Evolutionary conservation across 2,888 invertebrate species (phyloP), one percentile per base, ranked within the genome.

Genomic region (Cataglyphis cursor): DNA sequence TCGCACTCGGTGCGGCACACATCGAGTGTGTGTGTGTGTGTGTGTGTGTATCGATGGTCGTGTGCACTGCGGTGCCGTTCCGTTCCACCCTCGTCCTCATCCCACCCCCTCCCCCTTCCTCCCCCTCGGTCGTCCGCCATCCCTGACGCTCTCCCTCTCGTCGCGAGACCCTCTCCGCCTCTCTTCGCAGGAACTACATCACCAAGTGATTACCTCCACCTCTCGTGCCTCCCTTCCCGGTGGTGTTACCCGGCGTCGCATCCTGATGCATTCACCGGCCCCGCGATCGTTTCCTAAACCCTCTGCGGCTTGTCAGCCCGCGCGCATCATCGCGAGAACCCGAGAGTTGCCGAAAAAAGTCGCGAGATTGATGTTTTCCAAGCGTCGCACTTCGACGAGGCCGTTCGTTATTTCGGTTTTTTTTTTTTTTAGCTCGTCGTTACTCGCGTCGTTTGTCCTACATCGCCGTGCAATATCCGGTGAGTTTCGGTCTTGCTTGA

Each of bases 151-250:
- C 78, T 31, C 74, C 9, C 74, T n/a, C 72, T 59, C 57, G 12
- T 73, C 28, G 75, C 80, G 66, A 44, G 66, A 44, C 85, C 81
- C 84, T 87, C 82, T 65, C 73, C 57, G 59, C 75, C 81, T 78
- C 83, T 64, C 76, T 85, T 81, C 90, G 90, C 93, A 90, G 91
- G 90, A 92, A 93, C 92, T 94, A 93, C 93, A 94, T 93, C 93
- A 93, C 93, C 94, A 88, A 94, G 93, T 93, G 93, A 93, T 94
- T 94, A 93, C 93, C 93, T 92, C 92, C 89, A 92, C 93, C 93
- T 92, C 92, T 24, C 24, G 24, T 24, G 90, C 84, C 85, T 86
- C 72, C 74, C 82, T 59, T 59, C 80, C 54, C 59, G 38, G 35
- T 28, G 64, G 57, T 70, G 65, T 75, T 61, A 24, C 59, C 59